Conservation (phyloP, 2,797 vertebrate species). For the Ibycter americanus region DNA sequence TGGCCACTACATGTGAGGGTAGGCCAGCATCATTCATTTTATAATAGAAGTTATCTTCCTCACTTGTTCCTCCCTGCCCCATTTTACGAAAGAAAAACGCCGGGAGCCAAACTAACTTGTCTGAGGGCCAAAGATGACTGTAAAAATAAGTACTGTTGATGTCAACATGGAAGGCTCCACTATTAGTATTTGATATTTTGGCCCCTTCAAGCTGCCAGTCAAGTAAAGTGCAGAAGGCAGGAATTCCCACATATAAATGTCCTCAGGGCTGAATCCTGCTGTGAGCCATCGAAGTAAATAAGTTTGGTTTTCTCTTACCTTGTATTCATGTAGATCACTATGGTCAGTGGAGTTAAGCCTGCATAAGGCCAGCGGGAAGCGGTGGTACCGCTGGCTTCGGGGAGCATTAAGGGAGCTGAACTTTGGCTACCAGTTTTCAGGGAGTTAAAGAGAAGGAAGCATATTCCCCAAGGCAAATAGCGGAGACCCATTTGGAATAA, state of each 20-base stretch:
- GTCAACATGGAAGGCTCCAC: not conserved
- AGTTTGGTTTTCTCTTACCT: not conserved
- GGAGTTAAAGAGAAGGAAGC: conserved; percentile 15
- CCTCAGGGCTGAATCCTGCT: not conserved
- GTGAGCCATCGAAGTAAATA: not conserved
- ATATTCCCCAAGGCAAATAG: not conserved
- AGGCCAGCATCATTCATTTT: not conserved
- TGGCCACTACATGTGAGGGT: not conserved
- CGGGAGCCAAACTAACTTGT: not conserved
- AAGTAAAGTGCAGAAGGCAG: not conserved
- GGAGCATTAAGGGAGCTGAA: not conserved
- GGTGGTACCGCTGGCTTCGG: not conserved
- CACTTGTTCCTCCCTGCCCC: not conserved
- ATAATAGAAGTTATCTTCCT: not conserved
- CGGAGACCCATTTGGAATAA: conserved; percentile 26
- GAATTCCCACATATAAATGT: not conserved
- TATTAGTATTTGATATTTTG: not conserved
- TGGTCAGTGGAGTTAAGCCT: not conserved
- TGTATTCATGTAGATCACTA: not conserved
- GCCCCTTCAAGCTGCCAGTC: not conserved
- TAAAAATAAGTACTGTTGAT: not conserved
- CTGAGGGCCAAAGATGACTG: not conserved
- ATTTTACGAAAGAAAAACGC: not conserved
- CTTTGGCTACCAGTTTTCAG: not conserved
- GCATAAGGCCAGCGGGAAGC: not conserved